Base-by-base conservation (phyloP, 1,140 invertebrate species). In the Heterodera carotae region DNA sequence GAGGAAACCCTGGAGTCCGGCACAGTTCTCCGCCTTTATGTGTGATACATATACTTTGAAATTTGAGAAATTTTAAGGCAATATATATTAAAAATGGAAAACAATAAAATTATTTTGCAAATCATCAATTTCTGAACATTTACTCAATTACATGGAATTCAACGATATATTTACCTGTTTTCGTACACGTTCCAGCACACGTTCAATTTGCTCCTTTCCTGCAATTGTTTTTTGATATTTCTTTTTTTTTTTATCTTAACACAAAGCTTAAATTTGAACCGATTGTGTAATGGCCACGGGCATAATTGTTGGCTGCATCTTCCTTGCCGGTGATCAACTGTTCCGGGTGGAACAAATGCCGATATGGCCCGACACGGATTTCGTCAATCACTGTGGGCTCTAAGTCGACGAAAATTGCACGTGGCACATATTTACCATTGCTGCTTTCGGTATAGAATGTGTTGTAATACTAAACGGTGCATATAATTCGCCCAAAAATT, bases 1-100 rank as follows among this genome's bases (percentile, higher is more conserved):
- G 18, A 95, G 90, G 88, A 95, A 95, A 25, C 94, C 94, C 88
- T 95, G 93, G 0, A 92, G 88, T 34, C 93, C 93, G 29, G 68
- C 62, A 69, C 85, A 86, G 31, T 74, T 68, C 73, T 86, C 84
- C 10, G 85, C 78, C 60, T 81, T 43, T 43, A 43, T 39, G 48
- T 18, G n/a, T n/a, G n/a, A n/a, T n/a, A n/a, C n/a, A n/a, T n/a
- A n/a, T n/a, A n/a, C n/a, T n/a, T n/a, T n/a, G n/a, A n/a, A n/a
- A n/a, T n/a, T n/a, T n/a, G n/a, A n/a, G n/a, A n/a, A n/a, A n/a
- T n/a, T n/a, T n/a, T n/a, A n/a, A n/a, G n/a, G n/a, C n/a, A n/a
- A n/a, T n/a, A n/a, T n/a, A n/a, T n/a, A n/a, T n/a, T n/a, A n/a
- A n/a, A n/a, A n/a, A n/a, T n/a, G n/a, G n/a, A n/a, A n/a, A n/a